Conservation (phyloP, 2,888 invertebrate genomes). For the Pandemis heparana region DNA sequence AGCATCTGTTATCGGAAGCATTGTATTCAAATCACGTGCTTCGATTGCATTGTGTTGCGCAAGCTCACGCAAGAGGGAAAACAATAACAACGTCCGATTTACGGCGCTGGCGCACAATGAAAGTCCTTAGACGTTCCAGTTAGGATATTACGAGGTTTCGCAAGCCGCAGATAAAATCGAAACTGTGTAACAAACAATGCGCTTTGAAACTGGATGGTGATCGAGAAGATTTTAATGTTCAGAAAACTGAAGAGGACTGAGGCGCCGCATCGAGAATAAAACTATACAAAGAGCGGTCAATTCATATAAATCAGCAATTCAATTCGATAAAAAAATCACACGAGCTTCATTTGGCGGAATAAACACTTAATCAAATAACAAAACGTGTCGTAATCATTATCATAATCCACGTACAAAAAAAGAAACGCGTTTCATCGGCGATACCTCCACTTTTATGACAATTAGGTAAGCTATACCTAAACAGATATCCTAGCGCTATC, state of each 20-base stretch:
- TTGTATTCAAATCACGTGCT: constrained; percentile 78
- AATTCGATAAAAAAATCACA: too few species aligned
- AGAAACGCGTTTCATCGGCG: too few species aligned
- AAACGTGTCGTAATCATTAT: too few species aligned
- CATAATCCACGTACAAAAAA: too few species aligned
- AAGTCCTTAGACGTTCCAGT: constrained; percentile 44
- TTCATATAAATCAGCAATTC: too few species aligned
- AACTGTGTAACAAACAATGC: constrained; percentile 22
- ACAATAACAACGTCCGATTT: constrained; percentile 50
- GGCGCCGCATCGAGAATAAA: neutral
- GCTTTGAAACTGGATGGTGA: constrained; percentile 1
- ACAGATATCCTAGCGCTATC: neutral
- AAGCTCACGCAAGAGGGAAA: constrained; percentile 62
- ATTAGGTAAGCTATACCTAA: neutral
- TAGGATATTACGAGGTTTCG: constrained; percentile 35
- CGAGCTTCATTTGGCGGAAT: too few species aligned
- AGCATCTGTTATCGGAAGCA: constrained; percentile 64
- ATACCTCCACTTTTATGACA: too few species aligned
- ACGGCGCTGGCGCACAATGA: constrained; percentile 44
- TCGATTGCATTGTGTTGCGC: constrained; percentile 67
- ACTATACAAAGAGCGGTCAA: neutral
- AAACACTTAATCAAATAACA: too few species aligned
- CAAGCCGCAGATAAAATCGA: constrained; percentile 27
- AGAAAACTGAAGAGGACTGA: neutral
- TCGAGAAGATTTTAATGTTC: neutral